A percentile compares a stretch with the other conserved stretches of the same genome.
phyloP scores from a whole-genome alignment of 2,113 vertebrate species.

The Dendrocopos noguchii region DNA sequence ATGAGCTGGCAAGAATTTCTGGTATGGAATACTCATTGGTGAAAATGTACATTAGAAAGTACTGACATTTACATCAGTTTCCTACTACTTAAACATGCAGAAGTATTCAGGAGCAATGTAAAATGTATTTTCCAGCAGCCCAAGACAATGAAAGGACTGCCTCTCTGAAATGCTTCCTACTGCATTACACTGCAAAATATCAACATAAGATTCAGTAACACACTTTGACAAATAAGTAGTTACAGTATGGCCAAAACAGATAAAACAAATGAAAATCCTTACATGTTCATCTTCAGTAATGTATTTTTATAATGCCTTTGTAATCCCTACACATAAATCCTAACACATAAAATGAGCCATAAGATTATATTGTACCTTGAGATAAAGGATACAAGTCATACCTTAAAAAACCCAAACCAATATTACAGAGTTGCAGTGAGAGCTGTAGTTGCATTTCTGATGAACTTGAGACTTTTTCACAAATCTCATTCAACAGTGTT shows the following conservation, averaged over 20 bases:
- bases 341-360: background rate
- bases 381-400: background rate
- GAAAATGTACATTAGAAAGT: background rate
- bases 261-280: background rate
- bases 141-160: background rate
- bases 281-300: background rate
- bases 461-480: background rate
- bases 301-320: background rate
- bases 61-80: background rate
- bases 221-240: background rate
- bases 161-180: background rate
- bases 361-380: background rate
- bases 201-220: background rate
- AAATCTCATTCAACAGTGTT: background rate
- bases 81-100: background rate
- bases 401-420: background rate
- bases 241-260: background rate
- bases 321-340: background rate
- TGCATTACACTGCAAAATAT: background rate
- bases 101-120: background rate
- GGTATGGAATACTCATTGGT: background rate
- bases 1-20: constrained; percentile 47
- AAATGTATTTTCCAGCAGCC: background rate
- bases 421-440: background rate
- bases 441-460: background rate